Conservation (phyloP, 2,113 vertebrate species). For the Cebus imitator region DNA sequence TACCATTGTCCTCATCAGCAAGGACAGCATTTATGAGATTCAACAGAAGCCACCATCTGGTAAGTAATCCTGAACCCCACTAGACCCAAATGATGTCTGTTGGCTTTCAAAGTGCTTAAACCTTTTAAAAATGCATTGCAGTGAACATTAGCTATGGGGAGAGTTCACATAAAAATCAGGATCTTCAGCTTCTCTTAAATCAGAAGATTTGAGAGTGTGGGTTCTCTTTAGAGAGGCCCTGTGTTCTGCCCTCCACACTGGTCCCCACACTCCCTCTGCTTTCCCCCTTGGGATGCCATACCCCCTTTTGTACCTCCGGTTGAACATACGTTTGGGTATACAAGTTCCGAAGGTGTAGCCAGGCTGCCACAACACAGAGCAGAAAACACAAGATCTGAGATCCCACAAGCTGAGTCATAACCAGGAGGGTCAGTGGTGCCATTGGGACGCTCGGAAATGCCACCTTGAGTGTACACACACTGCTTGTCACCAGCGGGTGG, state of each 20-base stretch:
- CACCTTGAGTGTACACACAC: too few species aligned
- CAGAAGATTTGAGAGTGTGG: background rate
- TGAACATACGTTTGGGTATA: background rate
- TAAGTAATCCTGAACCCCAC: background rate
- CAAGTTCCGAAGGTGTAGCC: background rate
- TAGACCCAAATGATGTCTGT: background rate
- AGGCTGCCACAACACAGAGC: background rate
- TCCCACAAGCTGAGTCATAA: background rate
- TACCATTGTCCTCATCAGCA: background rate
- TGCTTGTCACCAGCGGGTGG: background rate
- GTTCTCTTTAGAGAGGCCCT: too few species aligned
- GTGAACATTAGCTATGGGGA: background rate
- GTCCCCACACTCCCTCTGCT: background rate
- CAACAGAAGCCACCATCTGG: background rate
- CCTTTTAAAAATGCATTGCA: background rate
- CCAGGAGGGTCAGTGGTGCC: background rate
- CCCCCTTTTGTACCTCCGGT: fast-evolving
- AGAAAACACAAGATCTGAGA: background rate
- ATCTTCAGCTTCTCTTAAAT: background rate
- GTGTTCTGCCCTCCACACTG: fast-evolving
- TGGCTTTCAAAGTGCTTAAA: background rate
- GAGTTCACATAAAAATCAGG: background rate
- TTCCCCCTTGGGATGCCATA: background rate
- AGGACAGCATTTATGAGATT: background rate
- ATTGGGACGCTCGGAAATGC: background rate